Conservation (phyloP, 2,888 invertebrate species). For the Catocala fraxini region DNA sequence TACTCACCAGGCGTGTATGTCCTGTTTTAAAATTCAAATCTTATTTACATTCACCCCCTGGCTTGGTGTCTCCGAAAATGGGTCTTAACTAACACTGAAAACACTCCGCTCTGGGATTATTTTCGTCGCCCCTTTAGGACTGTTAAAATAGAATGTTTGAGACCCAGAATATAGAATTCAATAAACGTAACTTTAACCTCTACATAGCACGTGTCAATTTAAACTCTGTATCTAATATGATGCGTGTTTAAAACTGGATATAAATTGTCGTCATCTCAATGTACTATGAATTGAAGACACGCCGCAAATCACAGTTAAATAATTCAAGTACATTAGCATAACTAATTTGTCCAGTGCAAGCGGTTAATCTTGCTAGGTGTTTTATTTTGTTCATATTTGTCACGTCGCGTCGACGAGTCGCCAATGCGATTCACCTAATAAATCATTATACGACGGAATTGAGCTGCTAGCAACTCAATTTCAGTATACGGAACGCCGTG, state of each 20-base stretch:
- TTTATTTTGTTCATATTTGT: constrained; percentile 37
- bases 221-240: not conserved
- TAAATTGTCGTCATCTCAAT: not conserved
- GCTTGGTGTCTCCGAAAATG: constrained; percentile 69
- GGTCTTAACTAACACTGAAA: constrained; percentile 71
- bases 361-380: constrained; percentile 34
- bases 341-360: constrained; percentile 18
- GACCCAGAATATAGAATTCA: constrained; percentile 77
- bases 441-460: constrained; percentile 54
- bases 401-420: constrained; percentile 51
- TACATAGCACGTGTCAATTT: too few relatives aligned
- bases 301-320: not conserved
- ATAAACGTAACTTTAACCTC: constrained; percentile 58
- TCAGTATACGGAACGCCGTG: constrained; percentile 31
- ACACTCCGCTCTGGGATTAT: constrained; percentile 72
- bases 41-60: constrained; percentile 81
- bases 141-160: constrained; percentile 78
- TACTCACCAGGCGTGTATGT: constrained; percentile 48
- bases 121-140: constrained; percentile 73
- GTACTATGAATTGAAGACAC: not conserved
- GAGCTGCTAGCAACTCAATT: constrained; percentile 40
- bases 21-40: constrained; percentile 80
- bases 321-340: constrained; percentile 17
- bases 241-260: not conserved
- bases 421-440: constrained; percentile 52